A percentile compares a stretch with the other conserved stretches of the same genome.
phyloP scores from a whole-genome alignment of 2,797 vertebrate genomes.

The Gymnothorax reevesii region DNA sequence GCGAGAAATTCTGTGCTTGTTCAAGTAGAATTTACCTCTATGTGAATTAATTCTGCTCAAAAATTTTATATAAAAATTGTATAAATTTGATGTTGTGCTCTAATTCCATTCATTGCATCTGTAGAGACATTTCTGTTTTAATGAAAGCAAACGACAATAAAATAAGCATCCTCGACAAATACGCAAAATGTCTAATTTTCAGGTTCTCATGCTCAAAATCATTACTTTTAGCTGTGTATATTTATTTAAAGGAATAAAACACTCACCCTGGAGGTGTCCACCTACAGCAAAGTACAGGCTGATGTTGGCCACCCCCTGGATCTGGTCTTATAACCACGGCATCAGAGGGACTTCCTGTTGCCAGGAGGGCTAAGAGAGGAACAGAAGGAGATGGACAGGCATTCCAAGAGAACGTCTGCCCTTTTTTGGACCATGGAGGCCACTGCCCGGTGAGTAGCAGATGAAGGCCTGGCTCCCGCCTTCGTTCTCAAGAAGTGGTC shows the following conservation, averaged over 20 bases:
- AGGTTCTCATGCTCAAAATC: neutral
- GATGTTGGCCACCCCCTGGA: constrained; percentile 13
- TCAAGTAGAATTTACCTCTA: neutral
- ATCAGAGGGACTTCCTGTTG: constrained; percentile 33
- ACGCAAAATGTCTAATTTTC: neutral
- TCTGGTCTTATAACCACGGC: constrained; percentile 52
- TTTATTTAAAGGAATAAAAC: neutral
- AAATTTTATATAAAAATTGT: neutral
- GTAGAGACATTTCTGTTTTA: neutral
- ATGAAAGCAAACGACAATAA: neutral
- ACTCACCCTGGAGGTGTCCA: constrained; percentile 44
- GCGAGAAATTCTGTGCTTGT: neutral
- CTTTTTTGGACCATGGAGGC: constrained; percentile 52
- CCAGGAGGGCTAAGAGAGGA: constrained; percentile 8
- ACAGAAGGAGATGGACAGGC: neutral
- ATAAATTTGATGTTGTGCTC: neutral
- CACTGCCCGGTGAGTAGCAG: constrained; percentile 30
- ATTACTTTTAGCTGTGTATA: neutral
- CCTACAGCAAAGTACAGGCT: constrained; percentile 36
- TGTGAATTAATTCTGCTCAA: neutral
- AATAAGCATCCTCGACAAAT: neutral
- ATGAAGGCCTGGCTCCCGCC: constrained; percentile 41
- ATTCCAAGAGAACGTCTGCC: constrained; percentile 39
- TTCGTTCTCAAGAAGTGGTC: constrained; percentile 12
- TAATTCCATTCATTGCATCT: neutral